These are phyloP conservation scores for Dromius quadrimaculatus DNA, from an alignment of 2,888 invertebrate genomes.

Conservation along the genomic window DNA sequence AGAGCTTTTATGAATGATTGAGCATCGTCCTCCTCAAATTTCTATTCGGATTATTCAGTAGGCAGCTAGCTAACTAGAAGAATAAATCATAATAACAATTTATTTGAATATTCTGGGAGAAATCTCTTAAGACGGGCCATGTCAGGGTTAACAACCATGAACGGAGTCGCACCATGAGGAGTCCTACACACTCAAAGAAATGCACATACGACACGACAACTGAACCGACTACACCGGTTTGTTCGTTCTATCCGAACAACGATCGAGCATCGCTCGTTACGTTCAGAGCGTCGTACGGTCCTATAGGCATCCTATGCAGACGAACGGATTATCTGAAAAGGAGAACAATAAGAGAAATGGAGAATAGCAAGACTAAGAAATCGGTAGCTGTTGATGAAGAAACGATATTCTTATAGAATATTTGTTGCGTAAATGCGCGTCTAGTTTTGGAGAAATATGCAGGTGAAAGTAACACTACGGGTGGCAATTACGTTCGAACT, in stretches of 20 bases:
- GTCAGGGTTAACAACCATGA: conserved; percentile 50
- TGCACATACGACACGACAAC: conserved; percentile 30
- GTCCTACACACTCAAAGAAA: conserved; percentile 40
- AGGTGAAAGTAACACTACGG: no score
- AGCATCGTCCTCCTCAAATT: no score
- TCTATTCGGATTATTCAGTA: no score
- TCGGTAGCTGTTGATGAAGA: no score
- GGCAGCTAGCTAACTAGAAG: no score
- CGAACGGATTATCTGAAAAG: not conserved
- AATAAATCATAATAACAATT: no score
- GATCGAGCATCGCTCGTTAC: conserved; percentile 23
- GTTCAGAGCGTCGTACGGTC: conserved; percentile 3
- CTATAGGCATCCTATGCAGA: conserved; percentile 23
- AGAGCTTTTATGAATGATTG: no score
- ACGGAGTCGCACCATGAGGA: conserved; percentile 35
- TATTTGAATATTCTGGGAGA: no score
- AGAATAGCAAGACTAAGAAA: not conserved
- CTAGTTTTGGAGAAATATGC: no score
- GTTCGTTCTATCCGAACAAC: conserved; percentile 18
- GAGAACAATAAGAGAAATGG: conserved; percentile 26
- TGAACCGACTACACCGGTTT: conserved; percentile 46
- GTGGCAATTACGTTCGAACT: no score
- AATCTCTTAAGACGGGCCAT: conserved; percentile 33
- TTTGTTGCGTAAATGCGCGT: no score
- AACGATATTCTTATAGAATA: no score